A percentile compares a stretch with the other conserved stretches of the same genome.
Evolutionary conservation across 2,113 vertebrate species (phyloP).

Genomic region (Carassius carassius): DNA sequence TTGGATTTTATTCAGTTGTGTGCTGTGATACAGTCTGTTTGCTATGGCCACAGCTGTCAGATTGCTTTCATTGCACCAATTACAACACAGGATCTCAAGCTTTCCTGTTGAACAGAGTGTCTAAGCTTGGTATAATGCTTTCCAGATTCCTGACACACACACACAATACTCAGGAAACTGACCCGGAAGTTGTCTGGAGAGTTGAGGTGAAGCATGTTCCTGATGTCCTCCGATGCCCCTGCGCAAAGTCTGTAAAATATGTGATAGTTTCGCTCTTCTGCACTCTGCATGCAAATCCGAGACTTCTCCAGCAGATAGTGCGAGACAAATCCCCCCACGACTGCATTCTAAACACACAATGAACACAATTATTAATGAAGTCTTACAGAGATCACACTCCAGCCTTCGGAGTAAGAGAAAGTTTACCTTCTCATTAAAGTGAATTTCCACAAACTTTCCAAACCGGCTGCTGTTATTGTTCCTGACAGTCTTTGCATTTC

Average conservation of each 20-base stretch:
- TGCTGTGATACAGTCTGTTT: neutral
- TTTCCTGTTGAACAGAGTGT: neutral
- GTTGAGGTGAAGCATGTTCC: constrained; percentile 88
- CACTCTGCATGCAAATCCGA: constrained; percentile 96
- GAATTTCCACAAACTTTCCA: constrained; percentile 99
- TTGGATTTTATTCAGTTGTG: neutral
- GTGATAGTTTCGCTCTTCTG: constrained; percentile 98
- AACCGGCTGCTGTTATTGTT: constrained; percentile 99
- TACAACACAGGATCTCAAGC: neutral
- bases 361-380: neutral
- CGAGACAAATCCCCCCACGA: constrained; percentile 97
- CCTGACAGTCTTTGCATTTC: constrained; percentile 97
- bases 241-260: constrained; percentile 98
- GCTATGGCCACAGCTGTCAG: constrained; percentile 1
- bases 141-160: neutral
- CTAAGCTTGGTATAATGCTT: neutral
- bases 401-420: neutral
- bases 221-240: constrained; percentile 92
- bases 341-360: constrained; percentile 79
- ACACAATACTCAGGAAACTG: constrained; percentile 63
- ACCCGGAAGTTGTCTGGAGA: constrained; percentile 96
- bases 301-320: constrained; percentile 99
- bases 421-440: constrained; percentile 96
- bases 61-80: neutral
- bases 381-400: neutral